Evolutionary conservation across 1,140 invertebrate genomes (phyloP).

Genomic region (Babylonia areolata): DNA sequence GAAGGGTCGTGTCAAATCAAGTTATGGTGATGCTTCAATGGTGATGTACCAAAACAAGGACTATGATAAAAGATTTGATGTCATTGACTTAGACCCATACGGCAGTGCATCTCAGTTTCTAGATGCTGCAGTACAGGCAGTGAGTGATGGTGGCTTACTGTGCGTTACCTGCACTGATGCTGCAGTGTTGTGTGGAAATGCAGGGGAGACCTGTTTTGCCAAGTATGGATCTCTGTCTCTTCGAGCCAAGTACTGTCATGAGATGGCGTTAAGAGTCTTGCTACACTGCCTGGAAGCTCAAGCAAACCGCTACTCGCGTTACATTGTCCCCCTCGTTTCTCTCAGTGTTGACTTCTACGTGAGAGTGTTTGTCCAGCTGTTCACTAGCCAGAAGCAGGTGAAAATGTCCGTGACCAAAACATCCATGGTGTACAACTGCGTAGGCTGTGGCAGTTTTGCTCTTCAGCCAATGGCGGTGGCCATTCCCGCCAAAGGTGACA

Average conservation of each 20-base stretch:
- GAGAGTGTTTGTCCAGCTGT: slow-evolving; percentile 92
- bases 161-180: slow-evolving; percentile 98
- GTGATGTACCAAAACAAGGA: slow-evolving; percentile 82
- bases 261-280: slow-evolving; percentile 95
- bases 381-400: slow-evolving; percentile 86
- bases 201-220: slow-evolving; percentile 92
- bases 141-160: slow-evolving; percentile 80
- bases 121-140: slow-evolving; percentile 88
- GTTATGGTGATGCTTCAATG: slow-evolving; percentile 71
- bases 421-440: slow-evolving; percentile 91
- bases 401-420: slow-evolving; percentile 87
- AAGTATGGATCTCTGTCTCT: slow-evolving; percentile 96
- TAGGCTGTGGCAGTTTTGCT: slow-evolving; percentile 87
- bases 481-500: slow-evolving; percentile 72
- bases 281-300: slow-evolving; percentile 92
- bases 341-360: slow-evolving; percentile 98
- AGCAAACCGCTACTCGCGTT: slow-evolving; percentile 94
- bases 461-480: slow-evolving; percentile 86
- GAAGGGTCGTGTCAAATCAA: slow-evolving; percentile 83
- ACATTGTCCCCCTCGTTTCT: slow-evolving; percentile 93
- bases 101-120: slow-evolving; percentile 96
- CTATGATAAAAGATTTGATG: slow-evolving; percentile 86
- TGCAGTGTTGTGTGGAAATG: slow-evolving; percentile 97
- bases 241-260: slow-evolving; percentile 93
- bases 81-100: slow-evolving; percentile 98